Conservation (phyloP, 1,140 invertebrate genomes). For the Halictus rubicundus region DNA sequence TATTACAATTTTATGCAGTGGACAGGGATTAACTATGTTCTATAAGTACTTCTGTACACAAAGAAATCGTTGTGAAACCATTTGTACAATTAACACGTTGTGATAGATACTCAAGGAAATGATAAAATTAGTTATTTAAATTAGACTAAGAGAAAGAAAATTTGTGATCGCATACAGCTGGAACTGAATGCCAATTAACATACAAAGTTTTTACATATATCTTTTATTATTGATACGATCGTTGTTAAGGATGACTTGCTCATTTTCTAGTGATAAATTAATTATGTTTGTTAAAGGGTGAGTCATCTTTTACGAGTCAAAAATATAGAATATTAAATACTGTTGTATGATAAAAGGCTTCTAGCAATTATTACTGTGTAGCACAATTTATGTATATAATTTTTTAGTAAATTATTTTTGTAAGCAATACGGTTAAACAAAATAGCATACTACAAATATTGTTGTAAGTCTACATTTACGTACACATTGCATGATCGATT, state of each 20-base stretch:
- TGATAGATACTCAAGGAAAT: constrained; percentile 18
- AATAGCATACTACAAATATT: background rate
- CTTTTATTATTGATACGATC: constrained; percentile 25
- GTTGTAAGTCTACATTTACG: background rate
- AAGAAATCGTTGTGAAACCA: background rate
- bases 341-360: constrained; percentile 13
- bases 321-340: background rate
- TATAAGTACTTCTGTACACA: background rate
- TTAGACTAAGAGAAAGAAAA: constrained; percentile 27
- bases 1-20: background rate
- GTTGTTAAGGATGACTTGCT: constrained; percentile 19
- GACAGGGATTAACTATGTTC: background rate
- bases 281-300: background rate
- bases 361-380: constrained; percentile 9
- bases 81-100: constrained; percentile 6
- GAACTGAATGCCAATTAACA: constrained; percentile 54
- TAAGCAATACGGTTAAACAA: constrained; percentile 20
- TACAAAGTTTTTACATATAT: constrained; percentile 49
- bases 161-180: constrained; percentile 58
- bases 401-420: constrained; percentile 25
- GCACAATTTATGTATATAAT: constrained; percentile 31
- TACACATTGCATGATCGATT: background rate
- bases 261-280: constrained; percentile 17
- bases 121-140: constrained; percentile 48
- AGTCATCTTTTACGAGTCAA: background rate